phyloP scores from a whole-genome alignment of 1,140 invertebrate genomes.

The Carposina sasakii region DNA sequence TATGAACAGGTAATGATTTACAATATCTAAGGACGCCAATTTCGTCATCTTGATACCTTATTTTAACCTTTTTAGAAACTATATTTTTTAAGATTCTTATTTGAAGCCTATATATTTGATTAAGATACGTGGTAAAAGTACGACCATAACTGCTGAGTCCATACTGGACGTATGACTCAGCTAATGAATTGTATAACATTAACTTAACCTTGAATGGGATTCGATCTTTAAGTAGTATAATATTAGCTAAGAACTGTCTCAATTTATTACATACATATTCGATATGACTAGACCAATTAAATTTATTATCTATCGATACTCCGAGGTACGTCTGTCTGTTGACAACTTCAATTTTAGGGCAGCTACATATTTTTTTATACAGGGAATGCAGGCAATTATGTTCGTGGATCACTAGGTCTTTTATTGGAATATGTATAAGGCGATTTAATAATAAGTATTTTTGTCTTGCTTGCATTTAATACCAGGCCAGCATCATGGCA shows the following conservation, averaged over 20 bases:
- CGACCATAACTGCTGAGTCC: constrained; percentile 3
- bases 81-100: too few relatives aligned
- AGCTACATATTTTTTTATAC: background rate
- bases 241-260: background rate
- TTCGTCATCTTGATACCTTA: too few relatives aligned
- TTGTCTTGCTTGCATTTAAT: constrained; percentile 2
- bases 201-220: background rate
- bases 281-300: constrained; percentile 2
- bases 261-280: constrained; percentile 3
- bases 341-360: background rate
- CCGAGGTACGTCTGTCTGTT: constrained; percentile 5
- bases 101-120: too few relatives aligned
- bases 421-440: background rate
- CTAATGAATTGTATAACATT: constrained; percentile 6
- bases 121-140: constrained; percentile 6
- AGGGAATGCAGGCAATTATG: constrained; percentile 8
- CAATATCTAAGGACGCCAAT: too few relatives aligned
- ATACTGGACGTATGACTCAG: background rate
- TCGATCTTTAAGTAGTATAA: background rate
- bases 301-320: background rate
- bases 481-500: constrained; percentile 3
- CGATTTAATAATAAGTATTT: constrained; percentile 1
- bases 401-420: background rate
- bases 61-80: too few relatives aligned
- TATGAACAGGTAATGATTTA: too few relatives aligned